Conservation (phyloP, 2,888 invertebrate genomes). For the Hermaeophaga mercurialis region DNA sequence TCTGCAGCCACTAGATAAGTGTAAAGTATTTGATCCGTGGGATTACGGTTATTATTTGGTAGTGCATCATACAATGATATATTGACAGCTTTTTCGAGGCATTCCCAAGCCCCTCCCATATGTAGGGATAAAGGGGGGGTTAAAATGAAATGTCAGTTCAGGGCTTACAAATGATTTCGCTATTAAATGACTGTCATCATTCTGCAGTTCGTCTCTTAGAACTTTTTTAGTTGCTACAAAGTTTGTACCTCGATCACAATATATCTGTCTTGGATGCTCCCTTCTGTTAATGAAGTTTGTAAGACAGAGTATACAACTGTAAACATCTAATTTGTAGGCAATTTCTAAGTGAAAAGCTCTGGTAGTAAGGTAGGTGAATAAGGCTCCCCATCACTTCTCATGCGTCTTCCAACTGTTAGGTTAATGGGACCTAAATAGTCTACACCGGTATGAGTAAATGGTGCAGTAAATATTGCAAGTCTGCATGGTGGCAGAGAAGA, state of each 20-base stretch:
- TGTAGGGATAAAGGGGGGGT: conserved; percentile 18
- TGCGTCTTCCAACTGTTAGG: conserved; percentile 24
- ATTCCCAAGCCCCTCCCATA: conserved; percentile 21
- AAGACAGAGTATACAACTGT: too few species aligned
- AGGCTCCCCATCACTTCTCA: conserved; percentile 22
- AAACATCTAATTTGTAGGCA: conserved; percentile 11
- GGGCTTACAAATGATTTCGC: conserved; percentile 14
- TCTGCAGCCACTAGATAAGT: conserved; percentile 19
- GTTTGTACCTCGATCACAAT: conserved; percentile 18
- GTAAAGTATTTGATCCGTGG: conserved; percentile 4
- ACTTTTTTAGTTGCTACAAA: conserved; percentile 11
- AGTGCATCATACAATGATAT: conserved; percentile 21
- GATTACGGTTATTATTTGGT: conserved; percentile 16
- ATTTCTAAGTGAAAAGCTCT: conserved; percentile 24
- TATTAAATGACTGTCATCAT: conserved; percentile 10
- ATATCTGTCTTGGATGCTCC: conserved; percentile 13
- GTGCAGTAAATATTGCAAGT: conserved; percentile 1
- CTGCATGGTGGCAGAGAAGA: conserved; percentile 19
- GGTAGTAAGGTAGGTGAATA: conserved; percentile 23
- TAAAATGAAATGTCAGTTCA: conserved; percentile 21
- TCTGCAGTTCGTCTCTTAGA: conserved; percentile 5
- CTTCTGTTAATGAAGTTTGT: too few species aligned
- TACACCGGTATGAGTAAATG: conserved; percentile 24
- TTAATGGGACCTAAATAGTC: conserved; percentile 29
- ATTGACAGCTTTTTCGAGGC: conserved; percentile 21